Conservation (phyloP, 1,140 invertebrate genomes). For the Trichogramma pretiosum region DNA sequence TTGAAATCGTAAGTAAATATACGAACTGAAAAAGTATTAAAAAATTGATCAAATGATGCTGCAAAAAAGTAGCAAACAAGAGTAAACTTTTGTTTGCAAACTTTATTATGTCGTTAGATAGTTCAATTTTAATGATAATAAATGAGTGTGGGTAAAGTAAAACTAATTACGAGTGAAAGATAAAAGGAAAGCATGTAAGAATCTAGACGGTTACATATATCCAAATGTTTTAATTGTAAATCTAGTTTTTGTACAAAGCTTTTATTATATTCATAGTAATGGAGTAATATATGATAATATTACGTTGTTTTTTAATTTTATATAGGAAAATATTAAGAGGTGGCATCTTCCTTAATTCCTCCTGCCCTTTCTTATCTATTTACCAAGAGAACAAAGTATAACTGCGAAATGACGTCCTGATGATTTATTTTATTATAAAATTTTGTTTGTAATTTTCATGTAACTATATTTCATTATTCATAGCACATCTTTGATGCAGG, state of each 20-base stretch:
- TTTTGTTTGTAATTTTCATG: no score
- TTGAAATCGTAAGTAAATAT: no score
- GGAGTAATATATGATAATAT: conserved; percentile 43
- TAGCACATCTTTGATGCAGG: no score
- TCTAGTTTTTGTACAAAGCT: conserved; percentile 45
- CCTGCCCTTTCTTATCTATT: conserved; percentile 21
- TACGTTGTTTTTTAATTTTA: conserved; percentile 48
- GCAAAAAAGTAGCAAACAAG: conserved; percentile 22
- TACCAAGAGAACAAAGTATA: conserved; percentile 13
- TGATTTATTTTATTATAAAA: conserved; percentile 15
- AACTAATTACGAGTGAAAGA: conserved; percentile 9
- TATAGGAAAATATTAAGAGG: conserved; percentile 27
- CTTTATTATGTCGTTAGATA: conserved; percentile 36
- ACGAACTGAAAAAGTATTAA: no score
- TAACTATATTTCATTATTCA: no score
- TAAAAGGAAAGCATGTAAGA: conserved; percentile 25
- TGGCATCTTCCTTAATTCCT: conserved; percentile 19
- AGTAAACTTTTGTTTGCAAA: conserved; percentile 24
- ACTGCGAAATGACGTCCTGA: conserved; percentile 8
- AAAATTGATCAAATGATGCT: no score
- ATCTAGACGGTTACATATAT: conserved; percentile 39
- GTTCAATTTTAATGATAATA: conserved; percentile 31
- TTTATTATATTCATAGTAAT: conserved; percentile 43
- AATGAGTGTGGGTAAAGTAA: neutral
- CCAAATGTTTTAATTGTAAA: conserved; percentile 45